Evolutionary conservation across 2,113 vertebrate genomes (phyloP), one percentile per base, ranked within the genome.

Genomic region (human (Homo sapiens)): DNA sequence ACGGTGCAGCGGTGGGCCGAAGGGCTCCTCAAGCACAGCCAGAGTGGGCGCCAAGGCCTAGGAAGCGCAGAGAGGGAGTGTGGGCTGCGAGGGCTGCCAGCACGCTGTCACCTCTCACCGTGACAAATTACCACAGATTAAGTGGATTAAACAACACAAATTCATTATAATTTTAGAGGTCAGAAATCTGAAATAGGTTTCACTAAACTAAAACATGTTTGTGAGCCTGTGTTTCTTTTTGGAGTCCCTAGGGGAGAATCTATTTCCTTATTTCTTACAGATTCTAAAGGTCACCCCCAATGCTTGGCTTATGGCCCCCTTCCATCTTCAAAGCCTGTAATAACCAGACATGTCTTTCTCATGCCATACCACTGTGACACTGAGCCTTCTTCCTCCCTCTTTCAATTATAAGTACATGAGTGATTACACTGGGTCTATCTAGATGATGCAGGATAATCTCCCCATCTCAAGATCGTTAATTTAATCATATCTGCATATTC

Each of bases 161-260:
- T 73, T 48, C 90, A 64, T 64, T 64, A 76, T 82, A 59, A 59
- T 93, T 96, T 59, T 89, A 20, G n/a, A 93, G 16, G 27, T 92
- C 73, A 73, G 23, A 73, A 89, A 13, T 66, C 76, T 61, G 35
- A 82, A 86, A 61, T 20, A 61, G 73, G 23, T 40, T 55, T 93
- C 90, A 64, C 8, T 80, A 82, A 48, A 27, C 61, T 94, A 59
- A 84, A 94, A 81, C 8, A 35, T 75, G 35, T 79, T 78, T 50
- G 13, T 8, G 13, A 18, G 27, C 32, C n/a, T 89, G 1, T 38
- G 55, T 84, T 91, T 27, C 89, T 57, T 92, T 82, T 27, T 89
- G 48, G 23, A 38, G n/a, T 64, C n/a, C 2, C 6, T 59, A 43
- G 16, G 2, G 22, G 22, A 90, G 8, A 92, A 92, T 76, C 52